Percentiles rank a stretch among this genome's conserved stretches.
Evolutionary conservation across 2,888 invertebrate genomes (phyloP).

Genomic region (Fabriciana adippe): DNA sequence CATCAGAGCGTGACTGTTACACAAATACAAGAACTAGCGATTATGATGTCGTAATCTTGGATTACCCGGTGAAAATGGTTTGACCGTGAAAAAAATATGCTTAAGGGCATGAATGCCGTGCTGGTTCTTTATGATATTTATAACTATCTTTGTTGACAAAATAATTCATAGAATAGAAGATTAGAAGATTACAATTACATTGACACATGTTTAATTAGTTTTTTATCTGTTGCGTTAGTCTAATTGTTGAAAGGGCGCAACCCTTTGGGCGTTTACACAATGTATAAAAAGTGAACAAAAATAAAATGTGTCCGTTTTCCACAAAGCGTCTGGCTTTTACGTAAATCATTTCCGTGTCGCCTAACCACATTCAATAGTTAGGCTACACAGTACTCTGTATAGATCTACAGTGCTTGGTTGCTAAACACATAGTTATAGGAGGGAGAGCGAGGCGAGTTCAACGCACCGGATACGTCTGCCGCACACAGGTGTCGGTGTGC

Average conservation of each 20-base stretch:
- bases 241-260: constrained; percentile 2
- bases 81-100: constrained; percentile 64
- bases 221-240: constrained; percentile 9
- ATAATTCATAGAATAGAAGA: not conserved
- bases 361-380: constrained; percentile 31
- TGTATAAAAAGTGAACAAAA: constrained; percentile 13
- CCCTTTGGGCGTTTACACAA: constrained; percentile 3
- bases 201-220: not conserved
- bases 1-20: constrained; percentile 66
- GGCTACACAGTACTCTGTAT: constrained; percentile 14
- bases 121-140: constrained; percentile 32
- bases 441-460: constrained; percentile 66
- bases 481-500: constrained; percentile 55
- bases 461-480: constrained; percentile 79
- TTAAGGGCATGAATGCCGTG: constrained; percentile 45
- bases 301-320: constrained; percentile 23
- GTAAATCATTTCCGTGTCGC: constrained; percentile 38
- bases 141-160: constrained; percentile 23
- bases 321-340: constrained; percentile 30
- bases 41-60: constrained; percentile 54
- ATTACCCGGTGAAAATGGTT: constrained; percentile 56
- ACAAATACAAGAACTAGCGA: constrained; percentile 51
- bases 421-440: constrained; percentile 42
- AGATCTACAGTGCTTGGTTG: constrained; percentile 21
- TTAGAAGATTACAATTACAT: not conserved